These are phyloP conservation scores for Aethes cnicana DNA, from an alignment of 2,888 invertebrate genomes.

Conservation along the genomic window DNA sequence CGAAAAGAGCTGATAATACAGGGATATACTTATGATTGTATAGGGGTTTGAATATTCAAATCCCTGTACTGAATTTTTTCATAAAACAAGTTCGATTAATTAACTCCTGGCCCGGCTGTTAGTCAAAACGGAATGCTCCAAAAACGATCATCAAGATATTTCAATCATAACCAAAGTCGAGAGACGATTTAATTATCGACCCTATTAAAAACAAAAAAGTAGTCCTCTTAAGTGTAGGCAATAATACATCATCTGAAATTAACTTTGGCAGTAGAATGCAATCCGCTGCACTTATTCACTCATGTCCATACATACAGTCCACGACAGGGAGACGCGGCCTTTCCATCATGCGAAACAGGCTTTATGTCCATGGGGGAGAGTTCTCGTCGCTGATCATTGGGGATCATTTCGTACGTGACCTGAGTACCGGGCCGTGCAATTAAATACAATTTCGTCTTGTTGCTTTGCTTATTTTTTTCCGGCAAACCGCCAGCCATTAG, in stretches of 20 bases:
- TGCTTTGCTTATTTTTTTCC: slow-evolving; percentile 54
- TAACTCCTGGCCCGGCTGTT: no score
- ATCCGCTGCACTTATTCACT: slow-evolving; percentile 20
- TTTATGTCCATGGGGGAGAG: slow-evolving; percentile 12
- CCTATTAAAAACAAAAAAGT: neutral
- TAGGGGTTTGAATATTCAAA: no score
- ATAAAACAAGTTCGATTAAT: no score
- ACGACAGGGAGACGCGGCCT: neutral
- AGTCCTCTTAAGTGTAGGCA: slow-evolving; percentile 4
- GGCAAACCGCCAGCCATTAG: slow-evolving; percentile 63
- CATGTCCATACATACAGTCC: neutral
- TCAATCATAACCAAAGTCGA: neutral
- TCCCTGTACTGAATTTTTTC: no score
- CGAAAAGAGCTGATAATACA: no score
- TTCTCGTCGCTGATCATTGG: slow-evolving; percentile 34
- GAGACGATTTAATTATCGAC: neutral
- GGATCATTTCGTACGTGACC: slow-evolving; percentile 39
- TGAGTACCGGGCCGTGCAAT: slow-evolving; percentile 39
- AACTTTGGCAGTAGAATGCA: slow-evolving; percentile 28
- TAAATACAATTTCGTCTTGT: slow-evolving; percentile 41
- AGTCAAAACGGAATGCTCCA: no score
- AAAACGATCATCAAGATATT: no score
- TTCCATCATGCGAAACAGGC: neutral
- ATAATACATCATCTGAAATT: slow-evolving; percentile 18
- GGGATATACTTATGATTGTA: no score